Base-by-base conservation (phyloP, 2,797 vertebrate genomes). In the Epinephelus awoara region DNA sequence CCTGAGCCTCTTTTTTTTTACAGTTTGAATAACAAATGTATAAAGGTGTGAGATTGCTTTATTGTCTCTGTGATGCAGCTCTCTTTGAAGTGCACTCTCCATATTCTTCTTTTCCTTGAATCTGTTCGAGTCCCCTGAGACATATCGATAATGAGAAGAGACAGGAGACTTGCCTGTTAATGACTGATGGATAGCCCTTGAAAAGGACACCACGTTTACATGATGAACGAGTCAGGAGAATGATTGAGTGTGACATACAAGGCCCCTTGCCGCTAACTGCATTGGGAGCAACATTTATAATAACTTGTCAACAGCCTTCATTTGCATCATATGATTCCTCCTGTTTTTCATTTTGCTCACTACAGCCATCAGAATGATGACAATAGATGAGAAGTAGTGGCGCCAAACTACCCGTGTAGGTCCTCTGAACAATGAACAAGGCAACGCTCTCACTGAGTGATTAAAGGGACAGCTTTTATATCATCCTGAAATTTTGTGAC, bases 121-220 rank as follows among this genome's bases (percentile, higher is more conserved):
- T 66, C 18, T 74, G 75, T 65, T 49, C 29, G 58, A 15, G 65
- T 86, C 78, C 84, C 79, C 67, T 65, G 87, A 85, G 83, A 85
- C 19, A 50, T 77, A 75, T 75, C 14, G 77, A 88, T 92, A 90
- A 92, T 77, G 80, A 89, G 75, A 71, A 82, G 76, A 75, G 90
- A 88, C 80, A 61, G 80, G 77, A 76, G 78, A 72, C 87, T 85
- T 68, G 87, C 77, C 61, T 77, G 77, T 90, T 94, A 93, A 91
- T 91, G 91, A 92, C 91, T 95, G 93, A 95, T 94, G 92, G 88
- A 94, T 90, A 84, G 86, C 86, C 92, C 93, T 93, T 92, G 89
- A 92, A 91, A 90, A 90, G 86, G 87, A 92, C 90, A 82, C 89
- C 80, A 49, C 79, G 92, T 94, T 93, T 94, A 92, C 91, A 94